Conservation (phyloP, 2,888 invertebrate genomes). For the Gymnoscelis rufifasciata region DNA sequence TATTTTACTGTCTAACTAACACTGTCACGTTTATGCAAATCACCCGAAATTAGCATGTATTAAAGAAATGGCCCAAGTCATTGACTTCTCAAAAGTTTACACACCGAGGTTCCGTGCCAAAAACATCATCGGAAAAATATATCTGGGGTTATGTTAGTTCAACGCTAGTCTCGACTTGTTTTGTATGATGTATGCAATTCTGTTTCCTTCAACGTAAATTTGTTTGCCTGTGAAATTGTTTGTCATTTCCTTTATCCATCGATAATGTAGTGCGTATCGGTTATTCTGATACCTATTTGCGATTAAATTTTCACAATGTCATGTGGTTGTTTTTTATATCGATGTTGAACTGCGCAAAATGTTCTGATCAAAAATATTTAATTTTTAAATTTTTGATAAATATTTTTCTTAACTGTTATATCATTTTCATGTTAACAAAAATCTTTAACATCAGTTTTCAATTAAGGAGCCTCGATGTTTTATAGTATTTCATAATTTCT, state of each 20-base stretch:
- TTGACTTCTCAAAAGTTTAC: constrained; percentile 65
- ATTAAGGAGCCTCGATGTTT: no score
- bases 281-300: neutral
- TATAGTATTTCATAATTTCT: no score
- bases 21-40: neutral
- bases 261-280: constrained; percentile 11
- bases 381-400: no score
- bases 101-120: constrained; percentile 55
- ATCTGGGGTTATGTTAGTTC: constrained; percentile 21
- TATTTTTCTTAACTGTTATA: no score
- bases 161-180: constrained; percentile 39
- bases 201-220: constrained; percentile 52
- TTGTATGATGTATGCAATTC: constrained; percentile 49
- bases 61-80: constrained; percentile 55
- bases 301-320: neutral
- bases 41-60: constrained; percentile 25
- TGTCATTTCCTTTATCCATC: constrained; percentile 19
- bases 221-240: constrained; percentile 31
- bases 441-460: no score
- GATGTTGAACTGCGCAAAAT: neutral
- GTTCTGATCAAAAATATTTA: no score
- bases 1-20: no score
- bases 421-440: no score
- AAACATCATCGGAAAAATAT: constrained; percentile 41
- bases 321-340: neutral